These are phyloP conservation scores for Rhinogobius similis DNA, from an alignment of 2,113 vertebrate species.

Conservation along the genomic window DNA sequence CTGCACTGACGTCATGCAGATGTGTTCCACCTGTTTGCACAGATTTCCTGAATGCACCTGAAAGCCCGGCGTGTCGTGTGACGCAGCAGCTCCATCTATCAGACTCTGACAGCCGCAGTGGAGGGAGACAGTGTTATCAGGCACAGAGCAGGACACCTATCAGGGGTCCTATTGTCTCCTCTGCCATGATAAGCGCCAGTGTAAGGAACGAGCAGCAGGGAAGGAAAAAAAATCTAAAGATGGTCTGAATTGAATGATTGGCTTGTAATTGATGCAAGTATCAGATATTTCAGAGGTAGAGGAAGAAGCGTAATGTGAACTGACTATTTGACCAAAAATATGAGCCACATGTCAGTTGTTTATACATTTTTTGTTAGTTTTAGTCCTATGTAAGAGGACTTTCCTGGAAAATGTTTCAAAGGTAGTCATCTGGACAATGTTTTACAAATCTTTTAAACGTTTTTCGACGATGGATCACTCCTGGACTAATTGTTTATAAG, in stretches of 20 bases:
- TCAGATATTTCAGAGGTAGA: not conserved
- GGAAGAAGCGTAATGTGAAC: not conserved
- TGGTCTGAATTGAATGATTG: conserved; percentile 8
- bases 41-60: conserved; percentile 64
- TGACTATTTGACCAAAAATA: too few species aligned
- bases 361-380: too few species aligned
- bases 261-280: not conserved
- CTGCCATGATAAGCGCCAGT: conserved; percentile 40
- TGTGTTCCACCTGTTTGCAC: not conserved
- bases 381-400: too few species aligned
- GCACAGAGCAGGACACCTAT: conserved; percentile 59
- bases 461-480: too few species aligned
- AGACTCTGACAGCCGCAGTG: conserved; percentile 31
- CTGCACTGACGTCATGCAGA: not conserved
- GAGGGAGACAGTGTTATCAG: conserved; percentile 49
- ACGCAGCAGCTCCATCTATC: conserved; percentile 33
- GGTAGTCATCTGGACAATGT: too few species aligned
- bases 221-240: conserved; percentile 6
- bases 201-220: conserved; percentile 13
- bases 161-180: conserved; percentile 54
- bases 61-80: conserved; percentile 4
- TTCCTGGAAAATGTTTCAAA: too few species aligned
- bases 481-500: too few species aligned
- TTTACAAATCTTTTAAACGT: too few species aligned
- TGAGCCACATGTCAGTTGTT: too few species aligned